A percentile compares a stretch with the other conserved stretches of the same genome.
These are phyloP conservation scores for Monodelphis domestica DNA, from an alignment of 2,797 vertebrate species.

Conservation along the genomic window DNA sequence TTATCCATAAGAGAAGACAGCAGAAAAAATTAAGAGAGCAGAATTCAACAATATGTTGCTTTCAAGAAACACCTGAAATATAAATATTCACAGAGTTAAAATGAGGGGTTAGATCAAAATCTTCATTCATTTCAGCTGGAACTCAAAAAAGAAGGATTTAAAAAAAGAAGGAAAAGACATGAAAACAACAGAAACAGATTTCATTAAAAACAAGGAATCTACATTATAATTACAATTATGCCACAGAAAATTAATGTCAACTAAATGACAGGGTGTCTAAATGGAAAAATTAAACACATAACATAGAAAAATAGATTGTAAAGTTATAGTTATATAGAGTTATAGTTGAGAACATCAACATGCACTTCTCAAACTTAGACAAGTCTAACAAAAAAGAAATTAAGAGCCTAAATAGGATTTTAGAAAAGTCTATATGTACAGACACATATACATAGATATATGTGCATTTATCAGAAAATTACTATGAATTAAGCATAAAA, in stretches of 20 bases:
- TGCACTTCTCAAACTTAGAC: not conserved
- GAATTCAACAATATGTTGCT: not conserved
- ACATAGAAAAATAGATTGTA: not conserved
- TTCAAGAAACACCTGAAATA: not conserved
- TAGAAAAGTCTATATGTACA: too few relatives aligned
- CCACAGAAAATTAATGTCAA: not conserved
- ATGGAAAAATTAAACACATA: not conserved
- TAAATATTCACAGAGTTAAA: not conserved
- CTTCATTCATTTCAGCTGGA: not conserved
- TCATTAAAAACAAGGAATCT: not conserved
- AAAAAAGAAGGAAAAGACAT: not conserved
- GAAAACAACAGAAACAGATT: not conserved
- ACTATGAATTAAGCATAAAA: not conserved
- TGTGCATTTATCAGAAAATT: not conserved
- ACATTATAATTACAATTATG: not conserved
- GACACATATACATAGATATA: too few relatives aligned
- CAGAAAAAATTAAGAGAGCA: not conserved
- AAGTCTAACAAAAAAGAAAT: not conserved
- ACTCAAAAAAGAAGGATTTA: too few relatives aligned
- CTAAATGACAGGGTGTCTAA: too few relatives aligned
- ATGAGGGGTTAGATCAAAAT: not conserved
- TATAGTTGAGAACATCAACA: not conserved
- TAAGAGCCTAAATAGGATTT: not conserved
- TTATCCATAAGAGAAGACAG: not conserved
- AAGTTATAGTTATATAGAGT: too few relatives aligned